Conservation (phyloP, 2,113 vertebrate species). For the Elaphurus davidianus region DNA sequence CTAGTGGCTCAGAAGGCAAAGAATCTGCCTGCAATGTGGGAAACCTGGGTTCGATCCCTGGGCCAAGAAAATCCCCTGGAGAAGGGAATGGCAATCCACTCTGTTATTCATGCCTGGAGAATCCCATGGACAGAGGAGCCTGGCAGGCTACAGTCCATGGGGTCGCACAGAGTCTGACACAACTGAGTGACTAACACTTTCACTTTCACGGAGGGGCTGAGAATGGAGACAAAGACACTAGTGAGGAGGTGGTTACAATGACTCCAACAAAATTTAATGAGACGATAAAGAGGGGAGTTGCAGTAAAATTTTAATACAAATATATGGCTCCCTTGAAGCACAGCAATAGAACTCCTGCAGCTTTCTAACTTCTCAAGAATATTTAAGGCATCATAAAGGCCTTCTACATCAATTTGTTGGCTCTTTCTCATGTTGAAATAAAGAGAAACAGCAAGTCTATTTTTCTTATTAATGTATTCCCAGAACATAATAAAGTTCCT, state of each 20-base stretch:
- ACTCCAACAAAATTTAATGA: neutral
- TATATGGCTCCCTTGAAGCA: neutral
- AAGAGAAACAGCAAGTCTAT: neutral
- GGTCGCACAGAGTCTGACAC: neutral
- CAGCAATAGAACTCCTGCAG: neutral
- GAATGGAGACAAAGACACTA: neutral
- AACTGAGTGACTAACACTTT: neutral
- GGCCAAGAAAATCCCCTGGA: neutral
- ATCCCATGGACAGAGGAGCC: neutral
- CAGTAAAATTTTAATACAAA: neutral
- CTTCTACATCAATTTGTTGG: neutral
- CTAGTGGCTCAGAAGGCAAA: neutral
- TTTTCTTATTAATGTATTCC: constrained; percentile 4
- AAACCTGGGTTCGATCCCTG: neutral
- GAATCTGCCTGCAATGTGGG: neutral
- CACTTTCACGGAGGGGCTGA: neutral
- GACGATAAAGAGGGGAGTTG: neutral
- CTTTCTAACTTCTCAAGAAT: neutral
- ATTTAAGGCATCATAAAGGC: neutral
- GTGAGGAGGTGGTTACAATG: neutral
- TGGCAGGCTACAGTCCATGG: neutral
- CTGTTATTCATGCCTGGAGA: neutral
- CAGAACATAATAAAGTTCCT: constrained; percentile 15
- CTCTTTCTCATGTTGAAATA: neutral
- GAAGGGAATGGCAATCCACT: neutral